Evolutionary conservation across 2,888 invertebrate genomes (phyloP).

Genomic region (Notodonta ziczac): DNA sequence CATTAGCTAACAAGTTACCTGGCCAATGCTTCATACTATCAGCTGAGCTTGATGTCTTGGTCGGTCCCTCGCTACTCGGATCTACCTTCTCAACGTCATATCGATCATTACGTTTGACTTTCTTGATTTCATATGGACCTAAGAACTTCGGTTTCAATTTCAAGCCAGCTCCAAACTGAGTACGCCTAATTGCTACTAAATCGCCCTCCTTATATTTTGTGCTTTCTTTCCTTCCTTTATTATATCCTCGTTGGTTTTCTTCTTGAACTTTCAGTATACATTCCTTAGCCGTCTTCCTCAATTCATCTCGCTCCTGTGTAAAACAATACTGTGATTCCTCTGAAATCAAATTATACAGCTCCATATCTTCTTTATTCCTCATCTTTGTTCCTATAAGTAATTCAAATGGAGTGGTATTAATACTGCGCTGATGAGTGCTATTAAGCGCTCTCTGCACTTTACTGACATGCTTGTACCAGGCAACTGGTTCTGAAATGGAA

Average conservation of each 20-base stretch:
- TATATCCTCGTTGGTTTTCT: slow-evolving; percentile 6
- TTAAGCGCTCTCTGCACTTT: slow-evolving; percentile 12
- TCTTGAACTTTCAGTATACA: slow-evolving; percentile 11
- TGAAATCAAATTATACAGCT: slow-evolving; percentile 3
- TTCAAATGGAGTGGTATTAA: slow-evolving; percentile 31
- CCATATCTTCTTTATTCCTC: slow-evolving; percentile 19
- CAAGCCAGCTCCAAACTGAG: background rate
- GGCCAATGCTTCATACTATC: slow-evolving; percentile 4
- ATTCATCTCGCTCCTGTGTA: slow-evolving; percentile 4
- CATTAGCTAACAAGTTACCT: background rate
- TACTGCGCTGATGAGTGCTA: slow-evolving; percentile 13
- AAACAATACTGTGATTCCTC: slow-evolving; percentile 1
- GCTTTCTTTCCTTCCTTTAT: slow-evolving; percentile 7
- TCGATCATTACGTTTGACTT: slow-evolving; percentile 1
- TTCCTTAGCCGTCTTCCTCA: slow-evolving; percentile 11
- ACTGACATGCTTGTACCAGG: slow-evolving; percentile 18
- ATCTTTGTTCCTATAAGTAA: slow-evolving; percentile 27
- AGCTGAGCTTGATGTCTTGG: background rate
- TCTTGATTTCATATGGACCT: slow-evolving; percentile 2
- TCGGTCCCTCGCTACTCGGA: background rate
- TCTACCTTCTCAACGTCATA: slow-evolving; percentile 3
- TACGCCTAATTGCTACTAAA: slow-evolving; percentile 1
- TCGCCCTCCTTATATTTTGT: slow-evolving; percentile 1
- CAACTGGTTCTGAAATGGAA: slow-evolving; percentile 9
- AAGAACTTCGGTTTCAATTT: slow-evolving; percentile 6